phyloP scores from a whole-genome alignment of 1,140 invertebrate genomes.

The Lucilia cuprina region DNA sequence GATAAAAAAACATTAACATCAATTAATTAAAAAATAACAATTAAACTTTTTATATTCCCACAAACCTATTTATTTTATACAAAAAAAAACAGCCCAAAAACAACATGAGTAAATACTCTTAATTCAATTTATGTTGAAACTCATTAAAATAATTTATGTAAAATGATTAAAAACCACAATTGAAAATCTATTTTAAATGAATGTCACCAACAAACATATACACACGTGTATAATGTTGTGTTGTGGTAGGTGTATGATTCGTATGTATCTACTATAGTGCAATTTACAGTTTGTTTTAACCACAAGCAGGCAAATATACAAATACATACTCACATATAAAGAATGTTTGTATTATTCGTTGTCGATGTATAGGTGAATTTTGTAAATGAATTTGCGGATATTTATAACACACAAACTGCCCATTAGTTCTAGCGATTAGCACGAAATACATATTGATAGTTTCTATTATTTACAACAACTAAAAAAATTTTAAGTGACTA shows the following conservation, averaged over 20 bases:
- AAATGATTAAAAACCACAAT: conserved; percentile 59
- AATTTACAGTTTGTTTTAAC: not conserved
- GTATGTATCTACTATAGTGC: not conserved
- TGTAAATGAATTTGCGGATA: no score
- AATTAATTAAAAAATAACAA: conserved; percentile 32
- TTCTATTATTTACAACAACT: no score
- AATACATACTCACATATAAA: not conserved
- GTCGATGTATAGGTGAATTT: no score
- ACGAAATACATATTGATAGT: no score
- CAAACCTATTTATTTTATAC: not conserved
- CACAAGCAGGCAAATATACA: not conserved
- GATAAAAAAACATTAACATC: not conserved
- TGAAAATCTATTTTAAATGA: conserved; percentile 61
- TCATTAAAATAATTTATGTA: conserved; percentile 60
- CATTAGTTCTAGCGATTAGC: no score
- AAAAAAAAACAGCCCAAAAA: not conserved
- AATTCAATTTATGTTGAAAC: conserved; percentile 21
- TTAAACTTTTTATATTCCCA: not conserved
- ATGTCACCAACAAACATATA: conserved; percentile 33
- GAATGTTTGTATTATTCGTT: no score
- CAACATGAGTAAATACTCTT: conserved; percentile 1
- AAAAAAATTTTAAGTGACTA: no score
- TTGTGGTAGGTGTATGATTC: not conserved
- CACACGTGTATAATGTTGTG: conserved; percentile 1
- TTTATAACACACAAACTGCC: no score